Evolutionary conservation across 2,888 invertebrate species (phyloP), one percentile per base, ranked within the genome.

Genomic region (Tortricodes alternella): DNA sequence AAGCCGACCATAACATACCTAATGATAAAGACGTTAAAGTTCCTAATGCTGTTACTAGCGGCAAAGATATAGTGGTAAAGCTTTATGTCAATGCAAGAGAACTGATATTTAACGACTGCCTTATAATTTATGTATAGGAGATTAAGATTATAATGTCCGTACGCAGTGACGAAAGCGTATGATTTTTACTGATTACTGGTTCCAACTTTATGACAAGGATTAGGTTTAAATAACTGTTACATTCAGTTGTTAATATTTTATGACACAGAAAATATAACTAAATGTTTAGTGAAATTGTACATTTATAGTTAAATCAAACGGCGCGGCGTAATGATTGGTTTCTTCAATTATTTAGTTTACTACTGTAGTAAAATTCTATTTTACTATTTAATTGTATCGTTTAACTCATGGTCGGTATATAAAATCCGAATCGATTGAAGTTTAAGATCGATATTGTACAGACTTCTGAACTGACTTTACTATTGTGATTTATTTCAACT

Each of bases 71-170:
- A 32, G 44, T 76, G 67, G 79, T 74, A 67, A 72, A 79, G 77
- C 79, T 82, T 80, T 81, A 74, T 84, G 83, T 82, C 81, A 83
- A 73, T 81, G 83, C 81, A 82, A 80, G 74, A 72, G 72, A 80
- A 80, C 82, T 85, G 83, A 85, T 86, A 87, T 85, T 88, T 87
- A 85, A 86, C 83, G 82, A 79, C 79, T 76, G 71, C 67, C 67
- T 71, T 67, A 74, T 85, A 81, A 85, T 85, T 84, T 83, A 85
- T 82, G 80, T 80, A 76, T 78, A 75, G 74, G 69, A 83, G 80
- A 84, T 85, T 83, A 83, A 80, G 85, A 80, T 79, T 76, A 82
- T 80, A 77, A 76, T 75, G 73, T 79, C 76, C 70, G 70, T 76
- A n/a, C n/a, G n/a, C n/a, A 52, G 69, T 83, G 79, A 75, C 75